Conservation (phyloP, 1,140 invertebrate genomes). For the Cydia fagiglandana region DNA sequence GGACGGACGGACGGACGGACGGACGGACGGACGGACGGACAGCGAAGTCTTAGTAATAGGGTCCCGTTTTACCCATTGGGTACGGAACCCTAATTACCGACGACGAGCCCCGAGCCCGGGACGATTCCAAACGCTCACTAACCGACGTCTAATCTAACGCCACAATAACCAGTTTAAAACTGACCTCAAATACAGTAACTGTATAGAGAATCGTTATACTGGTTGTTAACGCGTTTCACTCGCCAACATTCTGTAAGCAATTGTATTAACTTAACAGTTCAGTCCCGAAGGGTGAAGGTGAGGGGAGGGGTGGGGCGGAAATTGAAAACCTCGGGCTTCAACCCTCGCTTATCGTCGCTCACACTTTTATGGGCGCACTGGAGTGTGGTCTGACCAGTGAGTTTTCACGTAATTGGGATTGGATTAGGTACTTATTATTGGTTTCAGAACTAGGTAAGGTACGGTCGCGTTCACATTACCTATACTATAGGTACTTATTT, state of each 20-base stretch:
- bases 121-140: conserved; percentile 19
- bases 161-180: not conserved
- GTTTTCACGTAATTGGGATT: conserved; percentile 40
- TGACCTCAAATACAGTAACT: not conserved
- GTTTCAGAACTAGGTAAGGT: no score
- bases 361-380: conserved; percentile 59
- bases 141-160: not conserved
- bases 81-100: no score
- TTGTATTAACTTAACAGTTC: conserved; percentile 37
- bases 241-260: conserved; percentile 23
- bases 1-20: no score
- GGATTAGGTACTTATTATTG: not conserved
- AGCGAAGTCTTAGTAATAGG: no score
- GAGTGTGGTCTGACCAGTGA: conserved; percentile 50
- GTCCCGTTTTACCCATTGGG: no score
- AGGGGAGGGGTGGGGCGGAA: conserved; percentile 49
- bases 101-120: conserved; percentile 27
- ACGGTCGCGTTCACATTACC: no score
- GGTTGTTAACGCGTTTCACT: not conserved
- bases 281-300: conserved; percentile 30
- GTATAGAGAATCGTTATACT: not conserved
- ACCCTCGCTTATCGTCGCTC: conserved; percentile 58
- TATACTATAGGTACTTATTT: no score
- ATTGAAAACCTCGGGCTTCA: conserved; percentile 65
- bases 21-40: no score